Percentiles rank a stretch among this genome's conserved stretches.
Conservation (phyloP, 2,888 invertebrate genomes). For the Congeria kusceri region DNA sequence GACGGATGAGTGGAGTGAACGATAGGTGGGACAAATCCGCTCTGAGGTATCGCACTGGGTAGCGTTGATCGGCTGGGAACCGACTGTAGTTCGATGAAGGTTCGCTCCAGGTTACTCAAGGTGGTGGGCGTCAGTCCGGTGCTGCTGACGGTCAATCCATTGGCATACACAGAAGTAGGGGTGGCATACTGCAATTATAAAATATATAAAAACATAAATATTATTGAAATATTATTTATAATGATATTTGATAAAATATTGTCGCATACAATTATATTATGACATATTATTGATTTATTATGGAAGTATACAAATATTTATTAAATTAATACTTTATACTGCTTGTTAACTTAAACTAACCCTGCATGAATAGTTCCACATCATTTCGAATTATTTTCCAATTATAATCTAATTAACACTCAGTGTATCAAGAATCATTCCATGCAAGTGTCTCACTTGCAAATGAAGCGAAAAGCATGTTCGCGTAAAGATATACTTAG, state of each 20-base stretch:
- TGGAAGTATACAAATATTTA: neutral
- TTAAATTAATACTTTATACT: neutral
- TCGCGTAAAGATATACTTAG: slow-evolving; percentile 40
- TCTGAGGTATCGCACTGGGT: slow-evolving; percentile 87
- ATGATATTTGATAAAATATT: neutral
- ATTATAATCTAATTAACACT: slow-evolving; percentile 22
- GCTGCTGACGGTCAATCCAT: slow-evolving; percentile 91
- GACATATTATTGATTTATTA: neutral
- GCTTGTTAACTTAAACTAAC: slow-evolving; percentile 22
- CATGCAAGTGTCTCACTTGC: slow-evolving; percentile 12
- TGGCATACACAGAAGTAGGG: slow-evolving; percentile 72
- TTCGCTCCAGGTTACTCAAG: slow-evolving; percentile 95
- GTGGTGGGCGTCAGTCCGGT: slow-evolving; percentile 98
- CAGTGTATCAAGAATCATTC: slow-evolving; percentile 2
- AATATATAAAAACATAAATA: neutral
- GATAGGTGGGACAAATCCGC: slow-evolving; percentile 95
- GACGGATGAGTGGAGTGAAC: slow-evolving; percentile 66
- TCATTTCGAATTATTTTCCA: slow-evolving; percentile 21
- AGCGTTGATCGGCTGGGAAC: slow-evolving; percentile 86
- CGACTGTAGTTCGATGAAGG: slow-evolving; percentile 93
- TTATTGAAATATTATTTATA: neutral
- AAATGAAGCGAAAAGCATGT: slow-evolving; percentile 46
- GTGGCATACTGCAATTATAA: slow-evolving; percentile 75
- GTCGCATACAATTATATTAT: neutral
- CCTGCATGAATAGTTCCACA: slow-evolving; percentile 63